Percentiles rank a stretch among this genome's conserved stretches.
These are phyloP conservation scores for Siphonodentalium dalli DNA, from an alignment of 2,888 invertebrate genomes.

Conservation along the genomic window DNA sequence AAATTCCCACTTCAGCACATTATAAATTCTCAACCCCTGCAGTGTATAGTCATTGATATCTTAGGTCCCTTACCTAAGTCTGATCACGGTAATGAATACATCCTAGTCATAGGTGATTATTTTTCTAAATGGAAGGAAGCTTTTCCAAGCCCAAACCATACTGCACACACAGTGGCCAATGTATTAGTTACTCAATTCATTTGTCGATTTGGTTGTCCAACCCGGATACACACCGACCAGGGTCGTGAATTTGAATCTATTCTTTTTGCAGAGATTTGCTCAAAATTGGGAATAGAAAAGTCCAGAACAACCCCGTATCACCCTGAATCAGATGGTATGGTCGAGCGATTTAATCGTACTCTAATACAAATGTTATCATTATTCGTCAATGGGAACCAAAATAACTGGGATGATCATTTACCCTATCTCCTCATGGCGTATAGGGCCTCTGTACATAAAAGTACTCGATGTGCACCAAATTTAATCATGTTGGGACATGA, in stretches of 20 bases:
- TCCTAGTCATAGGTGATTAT: constrained; percentile 15
- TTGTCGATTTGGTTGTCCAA: constrained; percentile 8
- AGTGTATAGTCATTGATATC: not conserved
- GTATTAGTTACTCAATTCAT: constrained; percentile 5
- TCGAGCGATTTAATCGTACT: too few relatives aligned
- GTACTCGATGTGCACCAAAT: not conserved
- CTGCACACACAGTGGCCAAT: constrained; percentile 13
- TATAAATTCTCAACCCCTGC: constrained; percentile 1
- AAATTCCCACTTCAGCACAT: constrained; percentile 24
- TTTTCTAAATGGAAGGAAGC: constrained; percentile 19
- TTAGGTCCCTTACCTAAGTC: not conserved
- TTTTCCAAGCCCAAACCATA: constrained; percentile 12
- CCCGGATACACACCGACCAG: constrained; percentile 4
- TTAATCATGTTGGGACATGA: not conserved
- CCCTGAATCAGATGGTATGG: too few relatives aligned
- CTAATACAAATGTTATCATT: too few relatives aligned
- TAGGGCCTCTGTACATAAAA: not conserved
- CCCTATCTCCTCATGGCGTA: too few relatives aligned
- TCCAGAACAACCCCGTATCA: too few relatives aligned
- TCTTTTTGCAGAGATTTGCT: too few relatives aligned
- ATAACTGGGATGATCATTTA: too few relatives aligned
- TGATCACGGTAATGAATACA: constrained; percentile 1
- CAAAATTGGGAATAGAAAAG: not conserved
- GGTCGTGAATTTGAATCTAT: constrained; percentile 1
- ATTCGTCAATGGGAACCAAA: too few relatives aligned